Percentiles rank a stretch among this genome's conserved stretches.
Conservation (phyloP, 2,888 invertebrate genomes). For the Caenorhabditis zanzibari region DNA sequence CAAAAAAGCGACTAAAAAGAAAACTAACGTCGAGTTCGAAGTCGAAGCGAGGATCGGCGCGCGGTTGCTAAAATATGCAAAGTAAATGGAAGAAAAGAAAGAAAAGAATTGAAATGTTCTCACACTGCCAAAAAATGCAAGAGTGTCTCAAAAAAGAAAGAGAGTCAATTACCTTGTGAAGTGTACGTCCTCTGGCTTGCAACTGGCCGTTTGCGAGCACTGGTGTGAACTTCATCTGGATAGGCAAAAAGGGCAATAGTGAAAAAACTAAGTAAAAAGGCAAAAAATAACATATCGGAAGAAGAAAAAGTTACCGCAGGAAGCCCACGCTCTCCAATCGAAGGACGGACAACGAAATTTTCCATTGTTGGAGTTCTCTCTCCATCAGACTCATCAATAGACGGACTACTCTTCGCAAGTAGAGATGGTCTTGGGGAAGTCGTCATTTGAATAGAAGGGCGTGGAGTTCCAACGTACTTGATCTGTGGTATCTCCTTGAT, state of each 20-base stretch:
- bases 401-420: conserved; percentile 21
- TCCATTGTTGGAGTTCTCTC: conserved; percentile 14
- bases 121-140: conserved; percentile 61
- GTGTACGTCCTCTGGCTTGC: conserved; percentile 53
- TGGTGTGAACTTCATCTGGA: conserved; percentile 62
- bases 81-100: conserved; percentile 26
- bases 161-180: conserved; percentile 61
- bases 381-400: conserved; percentile 41
- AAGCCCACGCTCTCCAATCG: conserved; percentile 51
- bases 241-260: conserved; percentile 42
- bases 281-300: background rate
- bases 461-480: conserved; percentile 51
- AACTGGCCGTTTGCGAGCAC: conserved; percentile 48
- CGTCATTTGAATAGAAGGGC: conserved; percentile 51
- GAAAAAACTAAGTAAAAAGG: conserved; percentile 14
- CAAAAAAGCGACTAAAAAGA: conserved; percentile 12
- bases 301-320: conserved; percentile 46
- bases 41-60: conserved; percentile 58
- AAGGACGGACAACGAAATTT: conserved; percentile 19
- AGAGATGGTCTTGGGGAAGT: conserved; percentile 46
- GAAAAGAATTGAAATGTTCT: conserved; percentile 28
- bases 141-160: conserved; percentile 17
- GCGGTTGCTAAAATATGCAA: conserved; percentile 57
- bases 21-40: conserved; percentile 61
- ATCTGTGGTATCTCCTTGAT: conserved; percentile 49